Evolutionary conservation across 2,797 vertebrate genomes (phyloP), one percentile per base, ranked within the genome.

Genomic region (Sebastes vulpes): DNA sequence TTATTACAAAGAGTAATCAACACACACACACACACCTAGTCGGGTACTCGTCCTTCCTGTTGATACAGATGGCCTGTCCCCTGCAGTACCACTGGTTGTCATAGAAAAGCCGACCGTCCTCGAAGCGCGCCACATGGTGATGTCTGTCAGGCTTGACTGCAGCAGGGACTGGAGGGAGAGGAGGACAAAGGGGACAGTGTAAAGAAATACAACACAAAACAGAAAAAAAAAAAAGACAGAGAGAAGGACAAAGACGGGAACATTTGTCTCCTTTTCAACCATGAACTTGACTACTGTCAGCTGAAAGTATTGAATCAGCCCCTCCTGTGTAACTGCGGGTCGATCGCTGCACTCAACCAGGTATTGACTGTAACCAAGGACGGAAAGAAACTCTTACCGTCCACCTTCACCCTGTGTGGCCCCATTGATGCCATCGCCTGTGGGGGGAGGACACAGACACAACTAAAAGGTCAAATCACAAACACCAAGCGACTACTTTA

Each of bases 41-140:
- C 59, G 98, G 98, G 92, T 96, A 98, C 85, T 99, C 98, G 72
- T 99, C 99, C 95, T 99, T 99, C 91, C 97, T 98, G 96, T 99
- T 98, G 93, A 99, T 99, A 77, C 97, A 98, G 95, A 99, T 99
- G 5, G 96, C 96, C 82, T 99, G 98, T 74, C 98, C 98, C 75
- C 98, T 97, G 87, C 96, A 96, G 91, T 98, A 99, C 98, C 98
- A 99, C 80, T 99, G 98, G 68, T 98, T 98, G 74, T 99, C 97
- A 61, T 99, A 99, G 93, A 98, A 98, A 18, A 99, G 96, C 38
- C 97, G 97, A 53, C 98, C 98, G 23, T 99, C 99, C 94, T 99
- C 98, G 0, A 97, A 98, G 80, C 97, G 96, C 12, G 97, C 97
- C 66, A 96, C 97, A 50, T 99, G 98, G 72, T 98, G 96, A 71